Evolutionary conservation across 2,113 vertebrate species (phyloP).

Genomic region (Sinosuthora webbiana): DNA sequence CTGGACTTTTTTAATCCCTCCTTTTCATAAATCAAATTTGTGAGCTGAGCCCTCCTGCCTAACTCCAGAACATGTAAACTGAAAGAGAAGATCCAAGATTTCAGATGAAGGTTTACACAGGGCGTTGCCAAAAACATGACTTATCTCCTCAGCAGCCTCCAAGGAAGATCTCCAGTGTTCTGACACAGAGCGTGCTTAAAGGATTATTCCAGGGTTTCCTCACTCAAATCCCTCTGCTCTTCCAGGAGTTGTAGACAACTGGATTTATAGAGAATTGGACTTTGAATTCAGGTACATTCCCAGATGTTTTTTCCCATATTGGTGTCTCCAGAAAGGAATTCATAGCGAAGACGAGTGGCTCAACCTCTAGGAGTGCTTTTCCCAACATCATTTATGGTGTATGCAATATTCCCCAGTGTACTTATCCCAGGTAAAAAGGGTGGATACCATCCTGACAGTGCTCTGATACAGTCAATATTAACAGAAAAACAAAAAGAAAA

Average conservation of each 20-base stretch:
- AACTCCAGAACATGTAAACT: not conserved
- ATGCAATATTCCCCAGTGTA: not conserved
- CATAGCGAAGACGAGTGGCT: not conserved
- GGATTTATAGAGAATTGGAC: not conserved
- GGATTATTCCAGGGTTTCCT: not conserved
- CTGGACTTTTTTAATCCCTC: not conserved
- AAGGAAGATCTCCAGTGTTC: not conserved
- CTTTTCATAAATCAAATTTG: not conserved
- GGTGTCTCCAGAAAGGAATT: not conserved
- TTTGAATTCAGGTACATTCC: not conserved
- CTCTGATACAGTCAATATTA: not conserved
- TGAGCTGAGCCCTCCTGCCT: not conserved
- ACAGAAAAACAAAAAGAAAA: not conserved
- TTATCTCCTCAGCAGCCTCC: not conserved
- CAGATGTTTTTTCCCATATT: not conserved
- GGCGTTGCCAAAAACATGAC: not conserved
- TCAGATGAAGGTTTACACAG: not conserved
- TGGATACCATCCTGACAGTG: not conserved
- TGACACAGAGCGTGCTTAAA: not conserved
- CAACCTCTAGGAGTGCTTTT: not conserved
- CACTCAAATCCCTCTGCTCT: not conserved
- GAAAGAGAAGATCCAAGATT: not conserved
- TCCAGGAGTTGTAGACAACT: not conserved
- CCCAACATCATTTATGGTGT: not conserved
- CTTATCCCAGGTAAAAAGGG: not conserved